Evolutionary conservation across 2,888 invertebrate genomes (phyloP), one percentile per base, ranked within the genome.

Genomic region (Eretmocerus hayati): DNA sequence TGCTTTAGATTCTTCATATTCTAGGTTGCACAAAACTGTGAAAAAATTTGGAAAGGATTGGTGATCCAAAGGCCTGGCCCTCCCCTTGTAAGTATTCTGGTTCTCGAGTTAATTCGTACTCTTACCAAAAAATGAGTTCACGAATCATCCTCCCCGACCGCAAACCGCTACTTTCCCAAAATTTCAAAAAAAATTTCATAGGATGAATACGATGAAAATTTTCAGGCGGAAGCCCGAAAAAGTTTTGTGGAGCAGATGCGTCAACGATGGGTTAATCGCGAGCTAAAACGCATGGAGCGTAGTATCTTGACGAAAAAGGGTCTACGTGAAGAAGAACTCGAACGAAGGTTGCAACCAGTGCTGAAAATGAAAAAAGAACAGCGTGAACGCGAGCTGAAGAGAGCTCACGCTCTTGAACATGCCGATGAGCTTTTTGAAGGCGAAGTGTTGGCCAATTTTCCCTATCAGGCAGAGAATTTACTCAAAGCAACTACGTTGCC

Each of bases 361-460:
- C 66, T 78, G 54, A 78, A 77, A 59, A 64, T 83, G 44, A 79
- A 79, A 59, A 71, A 75, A 22, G 81, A 81, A 54, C 75, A 77
- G 5, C 67, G 75, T 48, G 74, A 74, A 50, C 82, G 81, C 61
- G 77, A 77, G 59, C 67, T 72, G 56, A 76, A 79, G 62, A 78
- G 81, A 69, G 67, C 74, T 19, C 75, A 77, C 42, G 75, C 77
- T 22, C 73, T 82, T 69, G 76, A 75, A 60, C 75, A 77, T 54
- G 78, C 80, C 52, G 77, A 79, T 53, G 73, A 72, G 5, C 78
- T 85, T 56, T 86, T 86, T 58, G 79, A 81, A 55, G 81, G 84
- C 32, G 80, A 81, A 0, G 77, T 84, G 1, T 77, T 77, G 56
- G 74, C 69, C 63, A 64, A 81, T 13, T 81, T 83, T 58, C 82